phyloP scores from a whole-genome alignment of 1,140 invertebrate species.

The Lepidurus couesii region DNA sequence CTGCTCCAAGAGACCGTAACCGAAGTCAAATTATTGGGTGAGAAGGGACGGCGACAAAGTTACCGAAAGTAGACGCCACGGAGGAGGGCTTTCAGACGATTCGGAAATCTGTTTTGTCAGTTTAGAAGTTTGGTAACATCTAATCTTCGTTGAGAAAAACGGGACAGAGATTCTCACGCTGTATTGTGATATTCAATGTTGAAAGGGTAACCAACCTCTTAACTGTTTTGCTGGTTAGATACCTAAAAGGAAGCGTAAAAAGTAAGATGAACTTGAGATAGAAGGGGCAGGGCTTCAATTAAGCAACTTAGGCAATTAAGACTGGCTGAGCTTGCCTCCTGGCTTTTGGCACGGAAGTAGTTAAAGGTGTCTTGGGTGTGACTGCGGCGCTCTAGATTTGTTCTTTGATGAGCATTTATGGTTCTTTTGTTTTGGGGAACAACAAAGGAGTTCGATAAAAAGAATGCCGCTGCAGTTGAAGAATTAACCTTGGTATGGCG shows the following conservation, averaged over 20 bases:
- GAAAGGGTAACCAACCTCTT: conserved; percentile 17
- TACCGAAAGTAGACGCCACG: not conserved
- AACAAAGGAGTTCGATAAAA: not conserved
- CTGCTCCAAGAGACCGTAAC: not conserved
- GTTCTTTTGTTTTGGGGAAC: not conserved
- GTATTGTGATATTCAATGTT: not conserved
- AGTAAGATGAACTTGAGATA: conserved; percentile 1
- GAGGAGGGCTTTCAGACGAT: not conserved
- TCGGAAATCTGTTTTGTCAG: not conserved
- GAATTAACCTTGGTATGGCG: not conserved
- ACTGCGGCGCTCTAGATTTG: not conserved
- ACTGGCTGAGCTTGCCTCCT: not conserved
- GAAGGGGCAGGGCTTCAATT: not conserved
- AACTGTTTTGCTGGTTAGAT: not conserved
- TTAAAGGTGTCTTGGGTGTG: not conserved
- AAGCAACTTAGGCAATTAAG: not conserved
- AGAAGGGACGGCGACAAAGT: not conserved
- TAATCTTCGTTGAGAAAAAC: not conserved
- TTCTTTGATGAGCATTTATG: not conserved
- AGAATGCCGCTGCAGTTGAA: not conserved
- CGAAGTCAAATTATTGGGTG: conserved; percentile 14
- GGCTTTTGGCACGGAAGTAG: not conserved
- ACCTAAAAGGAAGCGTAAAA: not conserved
- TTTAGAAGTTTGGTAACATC: conserved; percentile 7
- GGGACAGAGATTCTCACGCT: not conserved